Percentiles rank a stretch among this genome's conserved stretches.
These are phyloP conservation scores for Hetaerina titia DNA, from an alignment of 2,888 invertebrate genomes.

Conservation along the genomic window DNA sequence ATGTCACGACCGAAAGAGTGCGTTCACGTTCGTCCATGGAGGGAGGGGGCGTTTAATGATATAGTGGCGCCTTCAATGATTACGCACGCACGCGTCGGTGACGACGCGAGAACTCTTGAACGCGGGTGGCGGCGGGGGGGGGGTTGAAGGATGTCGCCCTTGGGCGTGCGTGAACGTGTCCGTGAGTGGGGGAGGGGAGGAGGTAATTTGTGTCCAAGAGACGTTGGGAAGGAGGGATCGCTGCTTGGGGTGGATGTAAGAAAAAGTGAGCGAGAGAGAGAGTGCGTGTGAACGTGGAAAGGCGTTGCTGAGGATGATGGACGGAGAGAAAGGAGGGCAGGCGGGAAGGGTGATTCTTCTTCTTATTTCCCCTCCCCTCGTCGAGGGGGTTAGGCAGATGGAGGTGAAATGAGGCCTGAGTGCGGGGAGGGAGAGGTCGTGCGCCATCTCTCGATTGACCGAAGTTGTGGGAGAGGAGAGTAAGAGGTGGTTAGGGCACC, in stretches of 20 bases:
- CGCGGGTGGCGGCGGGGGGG: not conserved
- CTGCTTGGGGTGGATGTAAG: not conserved
- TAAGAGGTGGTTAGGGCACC: not conserved
- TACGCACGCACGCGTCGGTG: too few species aligned
- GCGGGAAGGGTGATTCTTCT: not conserved
- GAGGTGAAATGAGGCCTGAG: not conserved
- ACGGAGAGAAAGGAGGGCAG: not conserved
- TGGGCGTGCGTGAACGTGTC: not conserved
- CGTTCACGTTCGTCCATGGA: too few species aligned
- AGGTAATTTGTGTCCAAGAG: not conserved
- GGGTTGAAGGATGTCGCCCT: not conserved
- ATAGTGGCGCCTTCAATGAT: too few species aligned
- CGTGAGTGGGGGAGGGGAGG: not conserved
- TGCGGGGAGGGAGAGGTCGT: not conserved
- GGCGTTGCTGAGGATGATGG: not conserved
- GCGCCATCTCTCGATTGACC: not conserved
- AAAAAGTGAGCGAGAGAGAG: not conserved
- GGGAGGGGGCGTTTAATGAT: too few species aligned
- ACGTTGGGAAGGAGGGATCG: not conserved
- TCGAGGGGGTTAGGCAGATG: not conserved
- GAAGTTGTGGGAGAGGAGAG: not conserved
- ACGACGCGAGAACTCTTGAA: too few species aligned
- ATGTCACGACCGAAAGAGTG: too few species aligned
- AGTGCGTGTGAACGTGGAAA: not conserved
- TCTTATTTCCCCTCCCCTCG: too few species aligned